Base-by-base conservation (phyloP, 2,797 vertebrate species). In the Lithobates sylvaticus region DNA sequence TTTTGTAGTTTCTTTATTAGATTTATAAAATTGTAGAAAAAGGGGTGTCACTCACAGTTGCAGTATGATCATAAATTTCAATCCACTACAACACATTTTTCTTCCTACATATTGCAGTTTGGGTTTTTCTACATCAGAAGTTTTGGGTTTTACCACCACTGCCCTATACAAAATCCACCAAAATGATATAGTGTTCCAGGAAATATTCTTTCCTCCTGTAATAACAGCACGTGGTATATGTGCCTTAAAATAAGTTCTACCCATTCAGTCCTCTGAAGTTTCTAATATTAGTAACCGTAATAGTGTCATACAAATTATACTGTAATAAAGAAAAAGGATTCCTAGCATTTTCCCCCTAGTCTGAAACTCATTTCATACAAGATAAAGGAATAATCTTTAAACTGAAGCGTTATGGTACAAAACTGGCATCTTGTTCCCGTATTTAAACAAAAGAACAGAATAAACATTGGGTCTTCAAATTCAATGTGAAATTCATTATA, bases 401-500 rank as follows among this genome's bases (percentile, higher is more conserved):
- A 44, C 26, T 13, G 69, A 23, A 42, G 39, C 27, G 75, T 36
- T 77, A 78, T 47, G 54, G 67, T 58, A 71, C 47, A 27, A 47
- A 21, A 58, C 69, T 44, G 75, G 76, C 36, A 73, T 61, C 29
- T 15, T 71, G 44, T 16, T 44, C 26, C 50, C 7, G 58, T 44
- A 74, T 67, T 54, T 39, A 76, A 58, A 76, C 78, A 70, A 26
- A 54, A 80, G 64, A 42, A 67, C 6, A 67, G 23, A 73, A 74
- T 74, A 79, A 74, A 44, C 61, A 78, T 3, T 15, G 54, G 6
- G 2, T 42, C 47, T 80, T 75, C 0, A 39, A 71, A 34, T 81
- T 10, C 72, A 86, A 84, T 76, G 23, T 81, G 72, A 81, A 84
- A 88, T 84, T 81, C 73, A 81, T 34, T 84, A 77, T 77, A 72